These are phyloP conservation scores for Stichopus horrens DNA, from an alignment of 53 echinoderm and acorn worm genomes.

Conservation along the genomic window DNA sequence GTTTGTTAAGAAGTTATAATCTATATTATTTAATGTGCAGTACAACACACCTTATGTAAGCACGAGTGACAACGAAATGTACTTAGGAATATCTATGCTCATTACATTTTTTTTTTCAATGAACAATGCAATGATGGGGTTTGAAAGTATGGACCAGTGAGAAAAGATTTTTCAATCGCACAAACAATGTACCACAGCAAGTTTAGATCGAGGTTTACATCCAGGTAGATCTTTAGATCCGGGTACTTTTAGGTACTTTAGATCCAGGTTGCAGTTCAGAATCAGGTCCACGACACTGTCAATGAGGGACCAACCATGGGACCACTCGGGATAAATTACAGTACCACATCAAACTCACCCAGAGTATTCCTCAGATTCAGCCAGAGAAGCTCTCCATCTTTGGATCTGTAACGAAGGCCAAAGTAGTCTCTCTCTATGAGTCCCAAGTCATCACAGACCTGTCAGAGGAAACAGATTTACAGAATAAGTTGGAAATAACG, in stretches of 20 bases:
- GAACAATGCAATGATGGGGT: too few relatives aligned
- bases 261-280: background rate
- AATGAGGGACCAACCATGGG: background rate
- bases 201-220: background rate
- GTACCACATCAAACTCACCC: slow-evolving; percentile 25
- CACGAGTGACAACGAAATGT: too few relatives aligned
- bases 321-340: background rate
- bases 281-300: background rate
- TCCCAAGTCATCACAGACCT: slow-evolving; percentile 99
- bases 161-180: too few relatives aligned
- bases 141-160: too few relatives aligned
- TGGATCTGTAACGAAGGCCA: slow-evolving; percentile 87
- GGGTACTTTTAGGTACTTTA: too few relatives aligned
- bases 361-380: slow-evolving; percentile 93
- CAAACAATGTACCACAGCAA: background rate
- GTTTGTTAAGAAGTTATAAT: too few relatives aligned
- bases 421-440: slow-evolving; percentile 89
- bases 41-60: too few relatives aligned
- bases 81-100: too few relatives aligned
- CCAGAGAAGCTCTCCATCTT: slow-evolving; percentile 90
- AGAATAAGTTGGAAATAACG: too few relatives aligned
- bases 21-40: too few relatives aligned
- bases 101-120: too few relatives aligned
- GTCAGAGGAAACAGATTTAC: background rate
- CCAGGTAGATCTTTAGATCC: too few relatives aligned